These are phyloP conservation scores for Vireo altiloquus DNA, from an alignment of 2,113 vertebrate genomes.

Conservation along the genomic window DNA sequence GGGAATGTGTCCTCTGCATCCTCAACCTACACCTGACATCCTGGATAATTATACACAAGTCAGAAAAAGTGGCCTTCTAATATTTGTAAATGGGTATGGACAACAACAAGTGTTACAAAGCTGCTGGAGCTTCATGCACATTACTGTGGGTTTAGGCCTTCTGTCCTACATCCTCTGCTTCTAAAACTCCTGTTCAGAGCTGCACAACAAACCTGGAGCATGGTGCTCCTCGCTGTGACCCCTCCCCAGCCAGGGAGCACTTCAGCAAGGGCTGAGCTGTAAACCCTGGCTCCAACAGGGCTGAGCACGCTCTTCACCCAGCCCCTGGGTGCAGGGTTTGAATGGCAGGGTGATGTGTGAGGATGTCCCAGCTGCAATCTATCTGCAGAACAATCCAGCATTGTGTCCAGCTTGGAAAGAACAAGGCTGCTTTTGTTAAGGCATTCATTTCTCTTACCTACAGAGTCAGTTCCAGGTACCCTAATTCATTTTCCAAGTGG, in stretches of 20 bases:
- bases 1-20: neutral
- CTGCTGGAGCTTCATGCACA: neutral
- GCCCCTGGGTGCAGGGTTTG: neutral
- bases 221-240: fast-evolving
- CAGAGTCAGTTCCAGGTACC: neutral
- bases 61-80: neutral
- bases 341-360: neutral
- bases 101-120: neutral
- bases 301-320: neutral
- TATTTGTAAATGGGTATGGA: neutral
- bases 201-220: neutral
- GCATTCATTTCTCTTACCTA: neutral
- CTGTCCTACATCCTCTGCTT: neutral
- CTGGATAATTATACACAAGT: constrained; percentile 1
- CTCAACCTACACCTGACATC: neutral
- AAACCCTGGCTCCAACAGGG: neutral
- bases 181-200: neutral
- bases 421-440: neutral
- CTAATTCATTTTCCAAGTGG: neutral
- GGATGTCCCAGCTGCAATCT: neutral
- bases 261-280: neutral
- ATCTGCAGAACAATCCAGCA: neutral
- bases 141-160: neutral
- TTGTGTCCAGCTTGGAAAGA: neutral
- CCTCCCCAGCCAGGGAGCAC: neutral